Conservation (phyloP, 2,888 invertebrate genomes). For the Eucriotettix oculatus region DNA sequence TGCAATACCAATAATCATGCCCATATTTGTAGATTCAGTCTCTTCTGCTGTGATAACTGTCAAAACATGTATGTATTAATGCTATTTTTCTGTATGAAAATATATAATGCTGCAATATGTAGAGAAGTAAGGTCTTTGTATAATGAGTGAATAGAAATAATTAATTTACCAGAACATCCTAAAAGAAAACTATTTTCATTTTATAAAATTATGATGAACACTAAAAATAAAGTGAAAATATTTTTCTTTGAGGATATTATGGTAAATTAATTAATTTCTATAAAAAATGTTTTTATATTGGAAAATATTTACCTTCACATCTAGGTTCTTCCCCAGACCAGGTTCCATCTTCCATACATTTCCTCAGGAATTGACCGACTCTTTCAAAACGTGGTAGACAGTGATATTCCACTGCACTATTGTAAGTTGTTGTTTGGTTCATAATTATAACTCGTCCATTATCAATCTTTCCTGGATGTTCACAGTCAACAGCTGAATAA, state of each 20-base stretch:
- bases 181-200: no score
- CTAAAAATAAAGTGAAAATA: no score
- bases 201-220: no score
- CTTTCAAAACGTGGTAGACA: slow-evolving; percentile 72
- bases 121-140: no score
- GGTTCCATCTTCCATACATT: slow-evolving; percentile 64
- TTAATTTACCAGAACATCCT: no score
- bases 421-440: slow-evolving; percentile 67
- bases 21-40: slow-evolving; percentile 52
- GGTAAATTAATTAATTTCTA: no score
- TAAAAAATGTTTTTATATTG: no score
- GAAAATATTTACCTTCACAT: slow-evolving; percentile 42
- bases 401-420: slow-evolving; percentile 76
- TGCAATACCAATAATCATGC: slow-evolving; percentile 68
- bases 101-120: no score
- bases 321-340: slow-evolving; percentile 81
- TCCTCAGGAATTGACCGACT: slow-evolving; percentile 64
- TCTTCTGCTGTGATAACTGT: slow-evolving; percentile 44
- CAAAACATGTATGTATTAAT: slow-evolving; percentile 4
- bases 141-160: no score
- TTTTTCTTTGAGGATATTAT: no score
- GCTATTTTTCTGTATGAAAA: no score
- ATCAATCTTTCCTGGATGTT: slow-evolving; percentile 58
- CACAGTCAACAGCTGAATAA: slow-evolving; percentile 64
- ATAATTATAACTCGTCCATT: slow-evolving; percentile 76